Evolutionary conservation across 2,113 vertebrate genomes (phyloP), one percentile per base, ranked within the genome.

Genomic region (Noturus placidus): DNA sequence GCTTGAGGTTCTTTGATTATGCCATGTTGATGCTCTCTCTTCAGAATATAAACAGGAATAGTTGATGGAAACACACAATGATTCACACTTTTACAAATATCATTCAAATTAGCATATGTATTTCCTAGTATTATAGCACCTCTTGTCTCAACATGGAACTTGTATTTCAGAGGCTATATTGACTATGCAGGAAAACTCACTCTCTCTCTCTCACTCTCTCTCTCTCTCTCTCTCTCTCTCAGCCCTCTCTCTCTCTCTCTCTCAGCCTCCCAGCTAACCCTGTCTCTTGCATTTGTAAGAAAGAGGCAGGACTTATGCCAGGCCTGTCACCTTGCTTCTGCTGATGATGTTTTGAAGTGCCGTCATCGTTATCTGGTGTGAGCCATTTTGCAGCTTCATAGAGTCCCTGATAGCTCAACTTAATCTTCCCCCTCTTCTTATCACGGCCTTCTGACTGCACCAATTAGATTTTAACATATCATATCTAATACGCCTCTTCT

Each of bases 381-480:
- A 89, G 84, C 86, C 84, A 87, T 92, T 92, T 92, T 85, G 79
- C 82, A 84, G 88, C 87, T 90, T 90, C 90, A 87, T 89, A 89
- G 86, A 88, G 65, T 59, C 86, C 77, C 86, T 88, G 87, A 88
- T 90, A 90, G 86, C 87, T 85, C 72, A 89, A 90, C 88, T 90
- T 91, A 88, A 92, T 91, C 89, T 89, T 35, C 88, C 86, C 65
- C 70, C 81, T 72, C 74, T 86, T 54, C 87, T 92, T 91, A 90
- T 92, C 88, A 79, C 76, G 84, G 82, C 90, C 85, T 90, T 92
- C 80, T 89, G 92, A 92, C 89, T 83, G 69, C 82, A 85, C 77
- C 90, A 91, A 91, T 90, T 90, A 91, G 85, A 91, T 90, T 89
- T 90, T 80, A 90, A 89, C 89, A 88, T 89, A 89, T 89, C 83